These are phyloP conservation scores for Cheilosia pagana DNA, from an alignment of 2,888 invertebrate species.

Conservation along the genomic window DNA sequence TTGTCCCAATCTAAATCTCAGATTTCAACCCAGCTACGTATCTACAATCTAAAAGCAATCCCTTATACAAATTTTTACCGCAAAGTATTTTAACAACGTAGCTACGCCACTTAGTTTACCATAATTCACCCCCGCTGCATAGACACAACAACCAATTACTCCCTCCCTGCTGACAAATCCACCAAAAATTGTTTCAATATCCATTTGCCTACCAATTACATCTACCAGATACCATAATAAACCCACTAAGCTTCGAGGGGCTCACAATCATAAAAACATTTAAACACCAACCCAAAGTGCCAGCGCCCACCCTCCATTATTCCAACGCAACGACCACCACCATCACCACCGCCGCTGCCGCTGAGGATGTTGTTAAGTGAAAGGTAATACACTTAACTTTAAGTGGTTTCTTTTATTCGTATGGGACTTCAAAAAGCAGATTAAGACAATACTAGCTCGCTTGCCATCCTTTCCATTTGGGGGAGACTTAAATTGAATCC, in stretches of 20 bases:
- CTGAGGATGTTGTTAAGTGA: conserved; percentile 19
- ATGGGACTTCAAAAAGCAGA: conserved; percentile 27
- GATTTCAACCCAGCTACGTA: no score
- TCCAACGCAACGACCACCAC: not conserved
- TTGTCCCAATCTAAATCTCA: no score
- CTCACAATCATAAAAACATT: not conserved
- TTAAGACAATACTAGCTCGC: conserved; percentile 26
- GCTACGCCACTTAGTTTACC: not conserved
- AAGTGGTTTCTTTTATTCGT: conserved; percentile 43
- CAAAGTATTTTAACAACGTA: not conserved
- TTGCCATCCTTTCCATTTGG: not conserved
- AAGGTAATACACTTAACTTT: conserved; percentile 45
- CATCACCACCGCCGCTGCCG: not conserved
- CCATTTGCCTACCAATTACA: conserved; percentile 1
- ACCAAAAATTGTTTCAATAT: not conserved
- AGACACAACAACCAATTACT: not conserved
- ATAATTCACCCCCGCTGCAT: not conserved
- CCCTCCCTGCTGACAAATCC: not conserved
- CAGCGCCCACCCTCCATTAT: not conserved
- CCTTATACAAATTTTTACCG: not conserved
- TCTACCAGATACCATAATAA: not conserved
- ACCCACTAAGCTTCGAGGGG: not conserved
- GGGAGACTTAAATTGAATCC: not conserved
- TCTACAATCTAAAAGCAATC: no score
- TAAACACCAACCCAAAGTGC: not conserved